Evolutionary conservation across 2,113 vertebrate species (phyloP).

Genomic region (Echinops telfairi): DNA sequence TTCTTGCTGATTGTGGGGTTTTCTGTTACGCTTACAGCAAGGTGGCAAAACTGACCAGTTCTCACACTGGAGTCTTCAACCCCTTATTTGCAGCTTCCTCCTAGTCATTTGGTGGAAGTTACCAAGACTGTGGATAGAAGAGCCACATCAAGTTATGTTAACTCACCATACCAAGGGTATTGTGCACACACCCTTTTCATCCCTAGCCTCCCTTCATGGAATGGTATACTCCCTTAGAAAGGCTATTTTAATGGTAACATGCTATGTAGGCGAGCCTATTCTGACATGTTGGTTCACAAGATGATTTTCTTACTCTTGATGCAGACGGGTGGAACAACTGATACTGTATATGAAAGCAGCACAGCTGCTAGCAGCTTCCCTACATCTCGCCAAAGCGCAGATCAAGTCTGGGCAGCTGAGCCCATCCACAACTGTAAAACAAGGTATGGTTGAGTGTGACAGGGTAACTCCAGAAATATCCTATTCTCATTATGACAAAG

Average conservation of each 20-base stretch:
- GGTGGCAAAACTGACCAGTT: no score
- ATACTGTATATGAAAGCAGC: constrained; percentile 98
- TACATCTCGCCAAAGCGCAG: constrained; percentile 97
- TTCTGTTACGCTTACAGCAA: no score
- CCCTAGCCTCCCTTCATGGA: not conserved
- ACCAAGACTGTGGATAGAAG: no score
- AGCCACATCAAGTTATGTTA: no score
- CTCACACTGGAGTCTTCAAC: no score
- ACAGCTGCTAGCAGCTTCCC: constrained; percentile 95
- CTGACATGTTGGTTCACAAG: not conserved
- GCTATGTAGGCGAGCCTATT: not conserved
- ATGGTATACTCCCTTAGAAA: not conserved
- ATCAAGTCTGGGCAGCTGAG: constrained; percentile 97
- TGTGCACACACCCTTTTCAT: not conserved
- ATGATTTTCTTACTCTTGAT: not conserved
- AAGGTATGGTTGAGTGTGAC: constrained; percentile 87
- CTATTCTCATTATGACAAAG: not conserved
- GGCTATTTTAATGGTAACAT: not conserved
- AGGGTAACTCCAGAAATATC: not conserved
- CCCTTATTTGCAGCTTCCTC: no score
- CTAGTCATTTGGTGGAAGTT: no score
- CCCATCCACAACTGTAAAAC: constrained; percentile 96
- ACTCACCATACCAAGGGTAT: no score
- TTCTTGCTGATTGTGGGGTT: no score
- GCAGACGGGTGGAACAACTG: constrained; percentile 96